phyloP scores from a whole-genome alignment of 2,113 vertebrate genomes.

The Patagioenas fasciata region DNA sequence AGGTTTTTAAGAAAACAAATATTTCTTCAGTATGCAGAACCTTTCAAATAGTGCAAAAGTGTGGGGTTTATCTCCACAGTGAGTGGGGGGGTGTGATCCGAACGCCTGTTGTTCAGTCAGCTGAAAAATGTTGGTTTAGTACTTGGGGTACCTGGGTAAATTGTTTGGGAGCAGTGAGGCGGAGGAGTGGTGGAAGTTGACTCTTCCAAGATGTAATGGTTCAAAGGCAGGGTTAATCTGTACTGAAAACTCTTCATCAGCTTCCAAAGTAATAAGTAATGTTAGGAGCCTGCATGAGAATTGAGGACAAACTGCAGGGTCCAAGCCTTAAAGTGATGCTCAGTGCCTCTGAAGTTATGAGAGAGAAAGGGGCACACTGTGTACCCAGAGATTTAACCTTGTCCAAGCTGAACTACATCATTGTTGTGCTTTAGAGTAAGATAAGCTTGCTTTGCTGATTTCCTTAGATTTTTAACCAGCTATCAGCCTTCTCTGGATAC shows the following conservation, averaged over 20 bases:
- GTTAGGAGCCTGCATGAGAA: not conserved
- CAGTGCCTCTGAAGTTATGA: accelerated
- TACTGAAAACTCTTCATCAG: not conserved
- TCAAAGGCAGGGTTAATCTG: conserved; percentile 28
- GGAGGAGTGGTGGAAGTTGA: not conserved
- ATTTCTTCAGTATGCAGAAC: not conserved
- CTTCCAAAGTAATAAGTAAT: not conserved
- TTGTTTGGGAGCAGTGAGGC: not conserved
- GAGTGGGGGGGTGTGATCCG: not conserved
- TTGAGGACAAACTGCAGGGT: not conserved
- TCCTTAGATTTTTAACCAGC: not conserved
- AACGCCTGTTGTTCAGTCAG: not conserved
- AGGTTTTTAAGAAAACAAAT: not conserved
- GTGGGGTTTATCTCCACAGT: not conserved
- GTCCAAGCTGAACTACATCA: not conserved
- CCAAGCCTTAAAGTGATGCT: not conserved
- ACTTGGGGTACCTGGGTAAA: not conserved
- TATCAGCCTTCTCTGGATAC: not conserved
- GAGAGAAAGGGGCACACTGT: not conserved
- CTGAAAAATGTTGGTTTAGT: not conserved
- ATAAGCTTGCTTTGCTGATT: not conserved
- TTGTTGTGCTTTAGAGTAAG: not conserved
- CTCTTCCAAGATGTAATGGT: not conserved
- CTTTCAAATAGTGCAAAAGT: not conserved
- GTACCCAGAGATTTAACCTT: not conserved